Conservation (phyloP, 1,140 invertebrate genomes). For the Andricus grossulariae region DNA sequence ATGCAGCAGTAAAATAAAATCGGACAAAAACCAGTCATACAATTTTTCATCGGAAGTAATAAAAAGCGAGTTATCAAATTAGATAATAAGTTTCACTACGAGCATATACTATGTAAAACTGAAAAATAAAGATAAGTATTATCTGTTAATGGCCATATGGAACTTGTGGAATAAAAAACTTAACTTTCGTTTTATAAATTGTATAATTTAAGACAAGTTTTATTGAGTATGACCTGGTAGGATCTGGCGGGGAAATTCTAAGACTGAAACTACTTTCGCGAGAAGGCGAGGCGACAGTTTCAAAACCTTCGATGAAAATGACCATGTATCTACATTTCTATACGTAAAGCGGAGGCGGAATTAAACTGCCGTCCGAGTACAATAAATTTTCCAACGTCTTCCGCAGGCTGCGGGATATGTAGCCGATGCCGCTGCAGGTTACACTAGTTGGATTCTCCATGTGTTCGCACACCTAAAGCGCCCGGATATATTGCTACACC, state of each 20-base stretch:
- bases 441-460: too few species aligned
- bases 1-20: background rate
- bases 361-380: constrained; percentile 60
- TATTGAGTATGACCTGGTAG: background rate
- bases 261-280: constrained; percentile 11
- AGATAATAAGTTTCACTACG: too few species aligned
- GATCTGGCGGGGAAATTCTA: constrained; percentile 1
- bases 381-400: constrained; percentile 67
- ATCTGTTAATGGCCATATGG: too few species aligned
- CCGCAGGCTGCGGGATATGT: constrained; percentile 41
- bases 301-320: constrained; percentile 7
- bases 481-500: too few species aligned
- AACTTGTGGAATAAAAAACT: background rate
- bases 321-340: background rate
- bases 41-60: too few species aligned
- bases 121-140: too few species aligned
- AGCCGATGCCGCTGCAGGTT: too few species aligned
- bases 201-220: constrained; percentile 6
- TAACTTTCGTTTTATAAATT: constrained; percentile 11
- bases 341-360: constrained; percentile 53
- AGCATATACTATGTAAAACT: too few species aligned
- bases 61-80: too few species aligned
- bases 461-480: too few species aligned
- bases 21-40: too few species aligned
- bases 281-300: constrained; percentile 17